Evolutionary conservation across 2,888 invertebrate genomes (phyloP), one percentile per base, ranked within the genome.

Genomic region (Limnephilus lunatus): DNA sequence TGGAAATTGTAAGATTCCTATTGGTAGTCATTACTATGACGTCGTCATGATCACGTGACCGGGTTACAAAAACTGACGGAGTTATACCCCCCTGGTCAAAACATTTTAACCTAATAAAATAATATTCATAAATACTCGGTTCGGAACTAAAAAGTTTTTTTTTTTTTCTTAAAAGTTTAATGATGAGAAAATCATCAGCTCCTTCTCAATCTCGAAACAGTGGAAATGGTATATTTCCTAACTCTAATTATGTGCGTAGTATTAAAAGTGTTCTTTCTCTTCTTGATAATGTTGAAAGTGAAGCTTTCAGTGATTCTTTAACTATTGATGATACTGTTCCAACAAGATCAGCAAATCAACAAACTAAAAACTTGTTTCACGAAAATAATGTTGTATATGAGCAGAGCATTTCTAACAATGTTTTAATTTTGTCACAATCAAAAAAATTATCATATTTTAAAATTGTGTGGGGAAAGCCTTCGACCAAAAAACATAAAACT

Each of bases 401-500:
- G 19, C 44, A 30, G 25, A 80, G 15, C 15, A 39, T 68, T n/a
- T 7, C 39, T 89, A 68, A 68, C 25, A n/a, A n/a, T 68, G 25
- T 25, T 68, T 68, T 68, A 68, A 25, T 68, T 68, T 25, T 68
- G n/a, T n/a, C 68, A n/a, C 68, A 68, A 68, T 68, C 68, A 68
- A 68, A 68, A 9, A 25, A 7, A 9, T 68, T 53, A 1, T 48
- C 87, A 7, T 31, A 32, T 25, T 92, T 81, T 90, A 90, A 91
- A 81, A 96, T 97, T 80, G 96, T 97, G 85, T 97, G 97, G 96
- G 97, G 97, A 12, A 97, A 97, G 94, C 95, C 96, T 80, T 97
- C 97, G 0, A 96, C 96, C 39, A 97, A 97, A 94, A 98, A 97
- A 95, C 97, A 97, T 94, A 97, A 97, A 95, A 97, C 96, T 3